Conservation (phyloP, 2,113 vertebrate genomes). For the Struthidea cinerea region DNA sequence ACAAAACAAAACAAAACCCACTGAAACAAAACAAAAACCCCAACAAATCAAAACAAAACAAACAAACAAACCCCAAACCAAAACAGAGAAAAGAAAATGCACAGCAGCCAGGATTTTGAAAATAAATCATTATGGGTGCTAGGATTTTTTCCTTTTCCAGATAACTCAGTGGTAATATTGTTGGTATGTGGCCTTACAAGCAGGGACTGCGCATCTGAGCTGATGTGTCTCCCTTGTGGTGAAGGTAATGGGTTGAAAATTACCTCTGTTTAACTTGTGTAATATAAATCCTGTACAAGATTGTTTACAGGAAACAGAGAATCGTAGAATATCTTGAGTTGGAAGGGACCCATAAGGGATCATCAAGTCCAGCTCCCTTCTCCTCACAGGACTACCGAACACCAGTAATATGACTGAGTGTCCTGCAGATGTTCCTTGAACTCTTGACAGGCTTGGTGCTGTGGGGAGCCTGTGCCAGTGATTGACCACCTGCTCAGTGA, state of each 20-base stretch:
- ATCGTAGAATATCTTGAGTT: not conserved
- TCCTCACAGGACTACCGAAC: not conserved
- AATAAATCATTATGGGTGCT: not conserved
- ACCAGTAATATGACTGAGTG: not conserved
- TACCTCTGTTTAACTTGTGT: not conserved
- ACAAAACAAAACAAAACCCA: not conserved
- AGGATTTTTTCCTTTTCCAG: not conserved
- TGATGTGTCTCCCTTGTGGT: not conserved
- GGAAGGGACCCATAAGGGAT: not conserved
- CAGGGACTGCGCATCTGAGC: not conserved
- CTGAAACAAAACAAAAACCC: not conserved
- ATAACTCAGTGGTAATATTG: not conserved
- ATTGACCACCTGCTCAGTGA: not conserved
- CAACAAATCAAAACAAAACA: not conserved
- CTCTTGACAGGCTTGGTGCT: not conserved
- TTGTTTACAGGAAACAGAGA: not conserved
- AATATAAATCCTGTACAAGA: not conserved
- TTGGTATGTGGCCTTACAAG: not conserved
- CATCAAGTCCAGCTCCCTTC: not conserved
- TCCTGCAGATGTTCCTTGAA: not conserved
- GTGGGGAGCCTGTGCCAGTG: not conserved
- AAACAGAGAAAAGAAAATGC: not conserved
- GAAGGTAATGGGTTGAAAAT: slow-evolving; percentile 13
- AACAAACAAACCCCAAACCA: not conserved
- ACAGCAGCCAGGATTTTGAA: not conserved